Evolutionary conservation across 2,797 vertebrate genomes (phyloP), one percentile per base, ranked within the genome.

Genomic region (Rhinatrema bivittatum): DNA sequence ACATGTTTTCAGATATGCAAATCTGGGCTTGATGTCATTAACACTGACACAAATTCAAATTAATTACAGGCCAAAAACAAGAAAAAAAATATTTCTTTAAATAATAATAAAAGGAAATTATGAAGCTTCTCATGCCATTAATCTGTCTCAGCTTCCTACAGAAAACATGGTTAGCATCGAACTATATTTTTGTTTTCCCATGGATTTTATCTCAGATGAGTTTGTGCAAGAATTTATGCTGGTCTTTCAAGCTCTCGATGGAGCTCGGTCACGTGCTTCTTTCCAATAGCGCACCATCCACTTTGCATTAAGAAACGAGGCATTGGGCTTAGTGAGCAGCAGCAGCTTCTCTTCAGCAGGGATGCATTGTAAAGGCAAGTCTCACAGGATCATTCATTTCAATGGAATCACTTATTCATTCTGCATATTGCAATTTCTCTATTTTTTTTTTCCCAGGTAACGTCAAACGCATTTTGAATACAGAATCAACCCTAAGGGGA

Each of bases 321-420:
- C 16, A 32, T 39, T 15, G 42, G 5, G 25, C 16, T 32, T 42
- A 38, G 38, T 53, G 32, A 38, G 33, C 19, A 38, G 13, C 19
- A 39, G 26, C 25, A 48, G 46, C 59, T 36, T 46, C 59, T 36
- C 53, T 35, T 50, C 50, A 46, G 55, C 39, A 34, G 7, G 46
- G 13, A 0, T 2, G 38, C n/a, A 45, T 56, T 26, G 45, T 49
- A 53, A 58, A 53, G 37, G 29, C 31, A 50, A 42, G 25, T 1
- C 8, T 60, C 30, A 43, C 14, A n/a, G 21, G 29, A 7, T 27
- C 42, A 60, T 56, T 46, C 6, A 27, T 48, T 62, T 55, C 25
- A 44, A 27, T 46, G 56, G 50, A 58, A 56, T 59, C 50, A 56
- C 17, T 25, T 56, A 32, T 52, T 65, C 61, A 22, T 41, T 16